phyloP scores from a whole-genome alignment of 2,113 vertebrate species.

The Setophaga coronata region DNA sequence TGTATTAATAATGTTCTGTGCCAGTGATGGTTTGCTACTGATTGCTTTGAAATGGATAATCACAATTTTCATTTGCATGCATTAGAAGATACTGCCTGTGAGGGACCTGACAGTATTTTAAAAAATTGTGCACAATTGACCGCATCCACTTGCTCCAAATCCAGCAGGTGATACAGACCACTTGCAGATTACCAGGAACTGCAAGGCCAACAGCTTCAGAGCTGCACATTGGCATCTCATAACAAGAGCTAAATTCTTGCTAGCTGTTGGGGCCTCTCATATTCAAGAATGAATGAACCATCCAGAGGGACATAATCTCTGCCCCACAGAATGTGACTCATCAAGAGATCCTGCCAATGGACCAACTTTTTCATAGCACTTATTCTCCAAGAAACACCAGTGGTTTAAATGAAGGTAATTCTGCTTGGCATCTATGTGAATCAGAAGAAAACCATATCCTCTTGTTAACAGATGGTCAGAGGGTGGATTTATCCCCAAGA shows the following conservation, averaged over 20 bases:
- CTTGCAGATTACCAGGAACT: neutral
- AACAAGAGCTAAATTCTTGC: neutral
- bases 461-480: neutral
- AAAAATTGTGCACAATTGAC: neutral
- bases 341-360: neutral
- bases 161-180: neutral
- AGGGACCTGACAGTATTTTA: neutral
- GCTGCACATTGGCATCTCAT: neutral
- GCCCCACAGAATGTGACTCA: neutral
- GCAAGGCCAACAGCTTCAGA: neutral
- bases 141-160: neutral
- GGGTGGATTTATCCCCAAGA: neutral
- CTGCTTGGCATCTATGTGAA: neutral
- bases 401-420: neutral
- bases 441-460: neutral
- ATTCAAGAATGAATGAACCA: neutral
- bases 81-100: neutral
- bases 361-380: neutral
- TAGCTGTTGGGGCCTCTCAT: neutral
- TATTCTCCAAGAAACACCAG: neutral
- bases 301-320: neutral
- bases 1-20: neutral
- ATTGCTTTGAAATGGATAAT: constrained; percentile 39
- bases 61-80: constrained; percentile 2
- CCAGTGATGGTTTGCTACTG: neutral